Evolutionary conservation across 1,140 invertebrate species (phyloP), one percentile per base, ranked within the genome.

Genomic region (Mizuhopecten yessoensis): DNA sequence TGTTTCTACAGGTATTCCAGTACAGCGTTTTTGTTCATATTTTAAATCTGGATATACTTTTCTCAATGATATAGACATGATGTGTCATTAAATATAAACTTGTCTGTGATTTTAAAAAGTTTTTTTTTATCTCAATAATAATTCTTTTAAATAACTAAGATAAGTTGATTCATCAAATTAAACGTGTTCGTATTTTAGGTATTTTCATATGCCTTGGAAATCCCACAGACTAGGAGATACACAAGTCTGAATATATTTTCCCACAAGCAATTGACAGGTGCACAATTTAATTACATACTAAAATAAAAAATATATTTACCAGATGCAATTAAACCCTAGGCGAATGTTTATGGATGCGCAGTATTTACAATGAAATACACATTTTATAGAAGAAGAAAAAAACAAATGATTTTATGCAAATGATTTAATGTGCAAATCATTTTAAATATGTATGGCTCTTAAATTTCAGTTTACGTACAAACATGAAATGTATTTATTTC

Each of bases 1-100:
- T 92, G 89, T 90, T 90, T 86, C 75, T 88, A 90, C 86, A 90
- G 91, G 89, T 92, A 88, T 87, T 88, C 49, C 86, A 87, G 90
- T 90, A 90, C 89, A n/a, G n/a, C n/a, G n/a, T n/a, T n/a, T n/a
- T n/a, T n/a, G n/a, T n/a, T n/a, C n/a, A 88, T 57, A 45, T 86
- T 87, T 87, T 90, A 75, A 75, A 75, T 75, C 57, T 75, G 57
- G 57, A 75, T 75, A 75, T n/a, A 75, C 57, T 90, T 36, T 90
- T 90, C 90, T 45, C 33, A 90, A 34, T 23, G 49, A 90, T 49
- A 87, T 29, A 87, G 86, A 88, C 90, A 88, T n/a, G 42, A 5
- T n/a, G 34, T 86, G 34, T 90, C 87, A 39, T 90, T 49, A 88
- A 88, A 10, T 75, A 34, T 39, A 75, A 90, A 57, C 90, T 75